A percentile compares a stretch with the other conserved stretches of the same genome.
Conservation (phyloP, 2,888 invertebrate genomes). For the Mythimna loreyi region DNA sequence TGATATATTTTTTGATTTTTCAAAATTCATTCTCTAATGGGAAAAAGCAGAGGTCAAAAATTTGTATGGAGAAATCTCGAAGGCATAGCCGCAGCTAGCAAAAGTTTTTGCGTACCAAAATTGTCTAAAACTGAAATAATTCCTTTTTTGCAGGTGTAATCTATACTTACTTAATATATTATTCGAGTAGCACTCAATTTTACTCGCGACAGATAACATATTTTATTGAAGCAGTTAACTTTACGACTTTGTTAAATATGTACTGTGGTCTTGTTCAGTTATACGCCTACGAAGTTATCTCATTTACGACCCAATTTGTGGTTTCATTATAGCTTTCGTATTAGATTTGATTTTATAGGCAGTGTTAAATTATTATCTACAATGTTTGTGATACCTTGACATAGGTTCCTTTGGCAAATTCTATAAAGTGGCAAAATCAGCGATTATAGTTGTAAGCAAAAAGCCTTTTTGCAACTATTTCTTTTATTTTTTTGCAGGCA, state of each 20-base stretch:
- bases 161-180: slow-evolving; percentile 72
- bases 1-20: no score
- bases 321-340: slow-evolving; percentile 58
- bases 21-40: no score
- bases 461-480: no score
- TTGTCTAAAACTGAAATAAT: background rate
- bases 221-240: slow-evolving; percentile 80
- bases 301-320: slow-evolving; percentile 64
- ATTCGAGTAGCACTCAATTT: slow-evolving; percentile 75
- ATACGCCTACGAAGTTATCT: slow-evolving; percentile 60
- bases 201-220: slow-evolving; percentile 78
- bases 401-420: background rate
- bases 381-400: slow-evolving; percentile 11
- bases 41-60: no score
- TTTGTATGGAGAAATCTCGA: no score
- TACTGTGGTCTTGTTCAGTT: slow-evolving; percentile 56
- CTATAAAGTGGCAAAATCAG: no score
- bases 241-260: slow-evolving; percentile 77
- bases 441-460: no score
- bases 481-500: no score
- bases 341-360: slow-evolving; percentile 53
- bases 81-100: no score
- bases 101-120: background rate
- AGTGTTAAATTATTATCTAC: slow-evolving; percentile 22
- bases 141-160: slow-evolving; percentile 1